Evolutionary conservation across 2,888 invertebrate genomes (phyloP), one percentile per base, ranked within the genome.

Genomic region (Archips xylosteana): DNA sequence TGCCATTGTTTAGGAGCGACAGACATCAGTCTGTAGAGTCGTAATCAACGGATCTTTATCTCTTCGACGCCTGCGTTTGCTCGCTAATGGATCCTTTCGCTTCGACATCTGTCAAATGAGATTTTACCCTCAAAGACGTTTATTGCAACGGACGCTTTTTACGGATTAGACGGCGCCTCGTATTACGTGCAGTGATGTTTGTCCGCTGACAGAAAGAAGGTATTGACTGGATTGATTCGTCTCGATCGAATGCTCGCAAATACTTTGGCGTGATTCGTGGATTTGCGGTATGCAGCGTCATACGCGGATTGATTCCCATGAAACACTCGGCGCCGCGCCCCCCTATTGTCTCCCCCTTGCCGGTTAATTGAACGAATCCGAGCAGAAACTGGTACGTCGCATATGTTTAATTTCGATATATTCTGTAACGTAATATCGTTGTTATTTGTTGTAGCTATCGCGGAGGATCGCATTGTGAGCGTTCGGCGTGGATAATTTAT

Each of bases 1-100:
- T 23, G 32, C 12, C 57, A 57, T 57, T 57, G 57, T 57, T 23
- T 57, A 57, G 57, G 23, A 9, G 57, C 15, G 61, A n/a, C 32
- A 12, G 57, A 12, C 89, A 89, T 90, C 89, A 86, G 84, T 90
- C 87, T 82, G 78, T 79, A 76, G 78, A 76, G 80, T 71, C 76
- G 77, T 78, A 80, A 82, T 81, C 82, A 79, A 80, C 76, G 71
- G 32, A 76, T 75, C 75, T 74, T 75, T 76, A 64, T 73, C 49
- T 72, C 70, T 77, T 57, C 60, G 49, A 57, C 13, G 45, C 62
- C 57, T 66, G 57, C 49, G 54, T 39, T 68, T 63, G 32, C 60
- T 32, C 34, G 23, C 9, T 63, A 71, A 59, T 68, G 71, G 62
- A 23, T 45, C 62, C 54, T n/a, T 54, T 68, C 32, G 12, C 34